Evolutionary conservation across 2,888 invertebrate species (phyloP).

Genomic region (Apamea crenata): DNA sequence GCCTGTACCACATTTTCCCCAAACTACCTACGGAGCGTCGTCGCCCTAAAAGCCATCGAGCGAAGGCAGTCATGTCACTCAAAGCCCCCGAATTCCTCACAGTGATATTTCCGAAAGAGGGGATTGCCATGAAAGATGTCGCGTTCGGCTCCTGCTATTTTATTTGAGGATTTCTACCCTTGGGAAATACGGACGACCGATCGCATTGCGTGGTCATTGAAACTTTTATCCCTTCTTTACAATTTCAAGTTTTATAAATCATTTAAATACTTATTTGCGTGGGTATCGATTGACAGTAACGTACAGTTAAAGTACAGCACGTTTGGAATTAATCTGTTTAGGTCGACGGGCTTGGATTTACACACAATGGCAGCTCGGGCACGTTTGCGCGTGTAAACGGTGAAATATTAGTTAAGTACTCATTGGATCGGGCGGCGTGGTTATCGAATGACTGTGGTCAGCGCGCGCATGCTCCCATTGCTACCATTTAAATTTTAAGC

Average conservation of each 20-base stretch:
- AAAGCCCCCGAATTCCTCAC: slow-evolving; percentile 78
- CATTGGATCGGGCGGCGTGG: slow-evolving; percentile 71
- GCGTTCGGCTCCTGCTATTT: slow-evolving; percentile 73
- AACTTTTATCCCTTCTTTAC: slow-evolving; percentile 65
- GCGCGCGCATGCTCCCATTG: slow-evolving; percentile 70
- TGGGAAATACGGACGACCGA: slow-evolving; percentile 74
- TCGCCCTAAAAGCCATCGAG: slow-evolving; percentile 74
- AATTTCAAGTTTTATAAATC: slow-evolving; percentile 66
- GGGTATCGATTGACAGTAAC: slow-evolving; percentile 64
- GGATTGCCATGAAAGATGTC: slow-evolving; percentile 74
- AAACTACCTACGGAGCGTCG: slow-evolving; percentile 43
- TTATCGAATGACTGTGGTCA: slow-evolving; percentile 74
- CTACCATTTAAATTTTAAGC: slow-evolving; percentile 74
- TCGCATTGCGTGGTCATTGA: slow-evolving; percentile 62
- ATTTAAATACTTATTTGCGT: slow-evolving; percentile 63
- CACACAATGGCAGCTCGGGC: slow-evolving; percentile 82
- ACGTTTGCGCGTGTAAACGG: slow-evolving; percentile 82
- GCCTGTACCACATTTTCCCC: slow-evolving; percentile 37
- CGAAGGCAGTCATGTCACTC: slow-evolving; percentile 75
- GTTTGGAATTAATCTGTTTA: slow-evolving; percentile 79
- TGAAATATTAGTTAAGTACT: slow-evolving; percentile 80
- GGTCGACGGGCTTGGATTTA: slow-evolving; percentile 83
- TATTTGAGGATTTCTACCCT: slow-evolving; percentile 75
- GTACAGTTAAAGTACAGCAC: slow-evolving; percentile 70
- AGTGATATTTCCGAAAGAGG: slow-evolving; percentile 78